Conservation (phyloP, 2,888 invertebrate genomes). For the Agrochola litura region DNA sequence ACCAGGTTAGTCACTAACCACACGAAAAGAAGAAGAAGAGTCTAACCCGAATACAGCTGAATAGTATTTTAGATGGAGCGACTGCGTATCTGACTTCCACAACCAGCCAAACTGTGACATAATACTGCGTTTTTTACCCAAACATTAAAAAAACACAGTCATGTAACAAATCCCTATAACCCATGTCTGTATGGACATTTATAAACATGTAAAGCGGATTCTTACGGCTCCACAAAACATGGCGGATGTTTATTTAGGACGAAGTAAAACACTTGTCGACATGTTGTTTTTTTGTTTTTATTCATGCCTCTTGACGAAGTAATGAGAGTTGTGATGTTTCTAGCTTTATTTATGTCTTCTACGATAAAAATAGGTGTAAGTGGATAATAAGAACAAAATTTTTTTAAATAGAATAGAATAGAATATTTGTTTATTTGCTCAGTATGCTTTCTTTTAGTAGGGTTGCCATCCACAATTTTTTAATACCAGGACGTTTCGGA, state of each 20-base stretch:
- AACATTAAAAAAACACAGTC: neutral
- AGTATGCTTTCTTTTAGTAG: no score
- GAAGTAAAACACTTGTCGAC: constrained; percentile 33
- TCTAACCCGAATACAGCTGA: no score
- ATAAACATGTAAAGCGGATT: constrained; percentile 48
- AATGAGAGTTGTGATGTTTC: constrained; percentile 31
- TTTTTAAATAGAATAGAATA: no score
- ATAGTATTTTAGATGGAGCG: neutral
- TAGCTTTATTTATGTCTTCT: neutral
- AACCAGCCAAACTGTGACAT: neutral
- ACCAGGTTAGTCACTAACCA: no score
- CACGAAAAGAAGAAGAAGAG: no score
- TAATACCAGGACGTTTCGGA: no score
- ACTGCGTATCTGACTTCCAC: neutral
- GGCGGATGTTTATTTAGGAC: constrained; percentile 62
- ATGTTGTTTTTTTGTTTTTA: constrained; percentile 44
- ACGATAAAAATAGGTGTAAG: neutral
- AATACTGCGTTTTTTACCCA: neutral
- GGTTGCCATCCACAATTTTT: no score
- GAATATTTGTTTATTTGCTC: no score
- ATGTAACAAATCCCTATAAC: constrained; percentile 4
- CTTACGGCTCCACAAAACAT: constrained; percentile 13
- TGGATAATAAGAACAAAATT: no score
- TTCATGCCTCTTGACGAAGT: constrained; percentile 16
- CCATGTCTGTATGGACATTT: constrained; percentile 22